Evolutionary conservation across 23 tunicate genomes (phyloP).

Genomic region (Aplidium turbinatum): DNA sequence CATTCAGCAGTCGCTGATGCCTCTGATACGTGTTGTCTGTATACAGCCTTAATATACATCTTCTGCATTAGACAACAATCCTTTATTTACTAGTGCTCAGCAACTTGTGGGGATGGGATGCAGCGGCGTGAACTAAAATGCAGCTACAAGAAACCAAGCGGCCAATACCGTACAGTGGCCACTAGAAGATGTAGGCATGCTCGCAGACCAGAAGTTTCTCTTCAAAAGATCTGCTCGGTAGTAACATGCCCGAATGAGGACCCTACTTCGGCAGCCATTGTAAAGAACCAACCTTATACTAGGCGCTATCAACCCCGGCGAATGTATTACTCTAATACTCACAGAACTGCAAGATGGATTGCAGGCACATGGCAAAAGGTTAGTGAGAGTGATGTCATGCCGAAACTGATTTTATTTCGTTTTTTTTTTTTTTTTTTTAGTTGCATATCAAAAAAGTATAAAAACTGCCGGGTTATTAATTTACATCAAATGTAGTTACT

Average conservation of each 20-base stretch:
- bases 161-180: conserved; percentile 61
- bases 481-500: too few relatives aligned
- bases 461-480: too few relatives aligned
- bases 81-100: conserved; percentile 63
- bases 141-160: conserved; percentile 60
- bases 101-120: conserved; percentile 71
- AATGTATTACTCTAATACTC: background rate
- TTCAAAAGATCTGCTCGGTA: conserved; percentile 29
- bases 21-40: too few relatives aligned
- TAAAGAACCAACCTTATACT: background rate
- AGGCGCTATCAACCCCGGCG: conserved; percentile 15
- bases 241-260: conserved; percentile 22
- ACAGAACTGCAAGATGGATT: conserved; percentile 36
- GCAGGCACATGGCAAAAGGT: conserved; percentile 69
- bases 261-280: background rate
- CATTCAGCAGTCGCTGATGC: too few relatives aligned
- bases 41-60: too few relatives aligned
- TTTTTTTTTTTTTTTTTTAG: too few relatives aligned
- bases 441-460: too few relatives aligned
- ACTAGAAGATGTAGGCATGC: conserved; percentile 49
- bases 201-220: conserved; percentile 56
- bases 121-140: conserved; percentile 75
- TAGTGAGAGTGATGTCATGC: too few relatives aligned
- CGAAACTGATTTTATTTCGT: too few relatives aligned
- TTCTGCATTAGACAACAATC: background rate